These are phyloP conservation scores for Muntiacus reevesi DNA, from an alignment of 2,113 vertebrate genomes.

Conservation along the genomic window DNA sequence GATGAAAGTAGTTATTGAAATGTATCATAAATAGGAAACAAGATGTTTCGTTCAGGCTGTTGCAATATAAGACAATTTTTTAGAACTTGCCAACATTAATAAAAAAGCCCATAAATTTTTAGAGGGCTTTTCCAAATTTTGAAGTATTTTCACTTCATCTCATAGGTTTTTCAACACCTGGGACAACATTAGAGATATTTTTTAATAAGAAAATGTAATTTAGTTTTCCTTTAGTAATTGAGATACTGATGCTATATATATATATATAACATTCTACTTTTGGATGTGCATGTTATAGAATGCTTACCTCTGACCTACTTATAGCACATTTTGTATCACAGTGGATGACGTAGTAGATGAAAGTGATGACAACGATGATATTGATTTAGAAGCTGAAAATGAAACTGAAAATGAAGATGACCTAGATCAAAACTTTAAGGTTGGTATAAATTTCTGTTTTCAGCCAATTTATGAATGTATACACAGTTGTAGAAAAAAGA, in stretches of 20 bases:
- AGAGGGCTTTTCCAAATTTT: background rate
- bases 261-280: background rate
- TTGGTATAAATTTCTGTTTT: slow-evolving; percentile 67
- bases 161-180: background rate
- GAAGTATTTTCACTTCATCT: background rate
- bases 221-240: background rate
- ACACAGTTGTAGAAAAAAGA: background rate
- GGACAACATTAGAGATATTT: background rate
- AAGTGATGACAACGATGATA: slow-evolving; percentile 95
- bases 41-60: background rate
- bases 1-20: background rate
- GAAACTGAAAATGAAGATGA: slow-evolving; percentile 94
- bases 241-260: background rate
- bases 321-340: slow-evolving; percentile 78
- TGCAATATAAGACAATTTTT: background rate
- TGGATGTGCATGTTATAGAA: slow-evolving; percentile 45
- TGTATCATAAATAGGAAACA: background rate
- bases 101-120: background rate
- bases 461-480: background rate
- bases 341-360: slow-evolving; percentile 98
- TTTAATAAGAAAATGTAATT: background rate
- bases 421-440: slow-evolving; percentile 85
- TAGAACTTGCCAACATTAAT: background rate
- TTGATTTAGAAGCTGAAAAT: slow-evolving; percentile 89
- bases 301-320: slow-evolving; percentile 69